Conservation (phyloP, 2,888 invertebrate species). For the Pyralis farinalis region DNA sequence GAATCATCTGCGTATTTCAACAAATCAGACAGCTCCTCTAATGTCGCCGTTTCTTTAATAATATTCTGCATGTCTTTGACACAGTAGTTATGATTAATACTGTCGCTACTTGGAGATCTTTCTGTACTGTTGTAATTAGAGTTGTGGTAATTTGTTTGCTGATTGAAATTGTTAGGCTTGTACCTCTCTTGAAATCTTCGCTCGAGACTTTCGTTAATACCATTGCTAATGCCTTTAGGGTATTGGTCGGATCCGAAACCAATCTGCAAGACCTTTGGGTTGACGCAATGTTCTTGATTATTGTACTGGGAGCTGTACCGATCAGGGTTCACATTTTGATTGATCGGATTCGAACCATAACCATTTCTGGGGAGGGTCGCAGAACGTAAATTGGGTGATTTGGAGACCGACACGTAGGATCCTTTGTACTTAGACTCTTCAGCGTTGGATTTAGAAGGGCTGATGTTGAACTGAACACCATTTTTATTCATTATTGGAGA, state of each 20-base stretch:
- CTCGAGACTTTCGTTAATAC: conserved; percentile 66
- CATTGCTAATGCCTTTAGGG: conserved; percentile 77
- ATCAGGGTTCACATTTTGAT: conserved; percentile 68
- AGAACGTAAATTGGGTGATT: conserved; percentile 79
- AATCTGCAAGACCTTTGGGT: conserved; percentile 82
- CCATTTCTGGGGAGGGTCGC: conserved; percentile 88
- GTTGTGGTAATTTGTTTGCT: conserved; percentile 63
- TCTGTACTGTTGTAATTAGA: conserved; percentile 64
- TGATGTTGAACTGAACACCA: conserved; percentile 77
- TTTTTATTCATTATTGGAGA: conserved; percentile 80
- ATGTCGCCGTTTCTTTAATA: conserved; percentile 80
- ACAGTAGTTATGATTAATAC: conserved; percentile 70
- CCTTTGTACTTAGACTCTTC: conserved; percentile 69
- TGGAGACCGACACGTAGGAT: conserved; percentile 56
- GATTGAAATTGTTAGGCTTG: conserved; percentile 65
- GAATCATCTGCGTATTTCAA: conserved; percentile 89
- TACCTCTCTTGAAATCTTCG: conserved; percentile 76
- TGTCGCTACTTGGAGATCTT: conserved; percentile 68
- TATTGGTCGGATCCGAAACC: conserved; percentile 81
- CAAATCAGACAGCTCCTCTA: conserved; percentile 87
- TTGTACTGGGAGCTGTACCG: conserved; percentile 77
- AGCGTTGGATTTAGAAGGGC: conserved; percentile 65
- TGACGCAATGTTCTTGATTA: conserved; percentile 76
- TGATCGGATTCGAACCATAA: conserved; percentile 64
- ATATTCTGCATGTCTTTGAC: conserved; percentile 67